Base-by-base conservation (phyloP, 2,888 invertebrate species). In the Brachynemurus nebulosus region DNA sequence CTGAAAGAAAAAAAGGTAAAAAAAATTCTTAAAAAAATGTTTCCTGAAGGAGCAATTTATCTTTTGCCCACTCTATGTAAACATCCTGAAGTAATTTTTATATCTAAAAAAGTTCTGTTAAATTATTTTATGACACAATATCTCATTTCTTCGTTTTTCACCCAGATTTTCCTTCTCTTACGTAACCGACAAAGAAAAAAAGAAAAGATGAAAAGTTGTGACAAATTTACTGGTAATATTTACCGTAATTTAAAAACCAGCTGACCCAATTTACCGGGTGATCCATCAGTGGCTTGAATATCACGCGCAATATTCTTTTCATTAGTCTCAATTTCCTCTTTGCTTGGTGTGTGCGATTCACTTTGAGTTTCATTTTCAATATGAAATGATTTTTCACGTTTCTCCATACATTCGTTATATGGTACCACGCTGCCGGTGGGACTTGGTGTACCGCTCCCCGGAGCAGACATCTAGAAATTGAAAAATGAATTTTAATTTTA, bases 211-310 rank as follows among this genome's bases (percentile, higher is more conserved):
- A 33, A 40, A 36, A 37, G 47, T 46, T 34, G 27, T 34, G 41
- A 33, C 12, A n/a, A n/a, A n/a, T n/a, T n/a, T n/a, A n/a, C n/a
- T n/a, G n/a, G n/a, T n/a, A n/a, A n/a, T 55, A 59, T 64, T 65
- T 57, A 83, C 72, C 84, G 76, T 42, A 93, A 67, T 59, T 86
- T 89, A 63, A 95, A 95, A 55, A 90, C 83, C 57, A 95, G 69
- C 48, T 86, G 84, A 0, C 95, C 93, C 48, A 95, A 72, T 57
- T 79, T 80, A 18, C 79, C 77, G 41, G 76, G 76, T 51, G 70
- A 74, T 53, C 67, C 67, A 49, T 71, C 70, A 0, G 64, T 64
- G 36, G 74, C 61, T 47, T 56, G 51, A n/a, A n/a, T n/a, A 53
- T 65, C 59, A 47, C 55, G 40, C 50, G 58, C 49, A 55, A 70